Percentiles rank a stretch among this genome's conserved stretches.
Conservation (phyloP, 2,113 vertebrate genomes). For the Oreamnos americanus region DNA sequence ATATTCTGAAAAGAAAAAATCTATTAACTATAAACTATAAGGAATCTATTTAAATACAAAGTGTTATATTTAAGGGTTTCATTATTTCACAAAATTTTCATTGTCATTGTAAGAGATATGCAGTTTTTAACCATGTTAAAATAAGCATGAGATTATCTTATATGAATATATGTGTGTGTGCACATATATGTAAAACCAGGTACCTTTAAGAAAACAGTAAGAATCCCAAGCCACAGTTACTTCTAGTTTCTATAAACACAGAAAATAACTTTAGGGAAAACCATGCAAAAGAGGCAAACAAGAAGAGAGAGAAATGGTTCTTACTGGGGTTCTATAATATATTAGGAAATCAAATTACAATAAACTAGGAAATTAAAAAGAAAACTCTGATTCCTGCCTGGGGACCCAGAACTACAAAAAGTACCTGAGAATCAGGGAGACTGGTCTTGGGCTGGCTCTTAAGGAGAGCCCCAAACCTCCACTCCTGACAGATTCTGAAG, state of each 20-base stretch:
- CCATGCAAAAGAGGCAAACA: background rate
- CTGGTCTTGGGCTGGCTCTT: background rate
- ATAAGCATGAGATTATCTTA: background rate
- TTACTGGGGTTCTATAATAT: background rate
- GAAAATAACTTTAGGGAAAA: background rate
- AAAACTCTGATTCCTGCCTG: background rate
- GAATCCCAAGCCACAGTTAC: background rate
- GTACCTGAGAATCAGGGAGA: background rate
- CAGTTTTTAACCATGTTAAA: slow-evolving; percentile 23
- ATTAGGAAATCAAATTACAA: background rate
- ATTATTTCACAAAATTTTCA: background rate
- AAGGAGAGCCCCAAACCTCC: background rate
- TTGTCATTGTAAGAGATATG: background rate
- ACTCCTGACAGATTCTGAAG: background rate
- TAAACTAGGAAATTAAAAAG: background rate
- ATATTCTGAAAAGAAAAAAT: background rate
- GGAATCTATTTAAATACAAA: background rate
- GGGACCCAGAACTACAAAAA: background rate
- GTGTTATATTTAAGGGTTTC: background rate
- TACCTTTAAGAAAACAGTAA: background rate
- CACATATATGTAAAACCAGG: background rate
- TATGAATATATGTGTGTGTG: background rate
- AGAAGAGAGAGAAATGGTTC: background rate
- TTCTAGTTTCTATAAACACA: background rate
- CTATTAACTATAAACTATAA: background rate